Evolutionary conservation across 2,797 vertebrate species (phyloP).

Genomic region (Cirrhinus mrigala): DNA sequence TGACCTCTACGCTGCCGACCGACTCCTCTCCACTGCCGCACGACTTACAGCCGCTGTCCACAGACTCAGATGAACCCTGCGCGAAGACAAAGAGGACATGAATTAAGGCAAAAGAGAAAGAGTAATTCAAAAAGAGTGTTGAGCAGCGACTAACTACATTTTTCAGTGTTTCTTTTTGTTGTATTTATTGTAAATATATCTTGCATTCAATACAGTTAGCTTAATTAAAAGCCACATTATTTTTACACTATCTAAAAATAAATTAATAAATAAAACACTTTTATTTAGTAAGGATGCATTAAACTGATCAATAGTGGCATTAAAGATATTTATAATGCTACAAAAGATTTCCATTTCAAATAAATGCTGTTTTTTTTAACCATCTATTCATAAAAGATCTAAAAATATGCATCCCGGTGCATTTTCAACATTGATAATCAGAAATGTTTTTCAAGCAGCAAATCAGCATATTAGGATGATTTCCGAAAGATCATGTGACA

Average conservation of each 20-base stretch:
- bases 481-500: not conserved
- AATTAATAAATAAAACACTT: too few relatives aligned
- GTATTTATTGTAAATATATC: not conserved
- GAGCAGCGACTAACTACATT: not conserved
- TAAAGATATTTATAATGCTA: not conserved
- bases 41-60: conserved; percentile 85
- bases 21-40: conserved; percentile 82
- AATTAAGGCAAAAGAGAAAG: not conserved
- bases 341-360: not conserved
- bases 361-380: not conserved
- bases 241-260: not conserved
- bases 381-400: too few relatives aligned
- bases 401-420: too few relatives aligned
- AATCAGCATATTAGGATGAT: not conserved
- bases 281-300: not conserved
- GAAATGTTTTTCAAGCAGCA: not conserved
- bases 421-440: not conserved
- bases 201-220: not conserved
- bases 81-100: not conserved
- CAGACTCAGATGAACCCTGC: conserved; percentile 84
- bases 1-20: conserved; percentile 81
- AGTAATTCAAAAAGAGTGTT: not conserved
- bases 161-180: not conserved
- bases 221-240: not conserved
- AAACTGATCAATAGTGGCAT: not conserved